phyloP scores from a whole-genome alignment of 2,888 invertebrate species.

The Sarcophaga rosellei region DNA sequence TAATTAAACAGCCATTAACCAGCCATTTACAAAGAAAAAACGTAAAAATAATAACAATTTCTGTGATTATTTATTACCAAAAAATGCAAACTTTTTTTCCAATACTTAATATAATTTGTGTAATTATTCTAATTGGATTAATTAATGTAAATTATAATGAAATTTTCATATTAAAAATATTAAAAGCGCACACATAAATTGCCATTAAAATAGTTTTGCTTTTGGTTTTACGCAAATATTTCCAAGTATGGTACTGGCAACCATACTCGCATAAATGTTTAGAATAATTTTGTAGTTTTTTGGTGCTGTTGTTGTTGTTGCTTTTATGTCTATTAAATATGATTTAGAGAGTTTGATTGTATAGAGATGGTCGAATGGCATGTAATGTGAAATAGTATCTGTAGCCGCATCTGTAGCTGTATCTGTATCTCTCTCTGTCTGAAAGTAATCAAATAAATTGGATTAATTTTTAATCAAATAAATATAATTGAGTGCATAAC shows the following conservation, averaged over 20 bases:
- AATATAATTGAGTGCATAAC: conserved; percentile 16
- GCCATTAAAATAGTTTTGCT: conserved; percentile 17
- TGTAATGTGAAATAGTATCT: no score
- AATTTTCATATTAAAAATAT: conserved; percentile 17
- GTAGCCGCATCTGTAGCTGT: no score
- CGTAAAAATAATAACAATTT: background rate
- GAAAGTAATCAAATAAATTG: conserved; percentile 7
- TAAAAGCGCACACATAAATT: conserved; percentile 15
- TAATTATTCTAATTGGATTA: conserved; percentile 47
- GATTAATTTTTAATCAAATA: conserved; percentile 10
- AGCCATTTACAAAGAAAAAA: no score
- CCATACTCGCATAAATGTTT: background rate
- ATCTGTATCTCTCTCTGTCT: no score
- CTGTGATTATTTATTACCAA: background rate
- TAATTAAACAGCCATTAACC: no score
- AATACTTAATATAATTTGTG: conserved; percentile 1
- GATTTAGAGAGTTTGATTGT: conserved; percentile 20
- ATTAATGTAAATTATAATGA: conserved; percentile 54
- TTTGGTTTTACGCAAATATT: no score
- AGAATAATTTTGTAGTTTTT: conserved; percentile 9
- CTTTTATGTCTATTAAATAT: conserved; percentile 9
- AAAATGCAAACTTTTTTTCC: background rate
- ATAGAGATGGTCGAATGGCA: background rate
- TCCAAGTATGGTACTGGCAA: no score
- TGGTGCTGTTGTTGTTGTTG: background rate